Evolutionary conservation across 2,888 invertebrate species (phyloP).

Genomic region (Pterobdella sp.): DNA sequence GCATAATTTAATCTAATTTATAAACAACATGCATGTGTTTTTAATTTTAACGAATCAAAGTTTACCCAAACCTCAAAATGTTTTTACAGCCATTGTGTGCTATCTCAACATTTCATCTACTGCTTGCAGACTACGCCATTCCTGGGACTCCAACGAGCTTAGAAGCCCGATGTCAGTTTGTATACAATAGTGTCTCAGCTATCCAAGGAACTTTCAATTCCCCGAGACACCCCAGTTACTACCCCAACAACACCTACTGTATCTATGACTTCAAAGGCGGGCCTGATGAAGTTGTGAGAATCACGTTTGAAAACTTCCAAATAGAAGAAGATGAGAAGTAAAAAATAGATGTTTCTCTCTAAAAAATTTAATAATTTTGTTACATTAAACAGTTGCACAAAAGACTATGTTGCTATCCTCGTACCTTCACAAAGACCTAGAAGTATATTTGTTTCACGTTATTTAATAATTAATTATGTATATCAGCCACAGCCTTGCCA

Average conservation of each 20-base stretch:
- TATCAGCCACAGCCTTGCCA: not conserved
- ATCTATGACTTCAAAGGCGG: conserved; percentile 51
- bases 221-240: conserved; percentile 59
- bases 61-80: too few species aligned
- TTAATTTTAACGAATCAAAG: too few species aligned
- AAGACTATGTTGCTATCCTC: conserved; percentile 42
- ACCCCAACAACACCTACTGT: conserved; percentile 52
- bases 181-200: conserved; percentile 58
- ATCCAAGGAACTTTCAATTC: conserved; percentile 67
- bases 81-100: too few species aligned
- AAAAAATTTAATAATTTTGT: not conserved
- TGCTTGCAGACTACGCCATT: conserved; percentile 70
- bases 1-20: not conserved
- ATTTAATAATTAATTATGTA: not conserved
- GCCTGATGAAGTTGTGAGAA: conserved; percentile 41
- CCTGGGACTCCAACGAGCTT: conserved; percentile 87
- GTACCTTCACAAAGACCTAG: conserved; percentile 1
- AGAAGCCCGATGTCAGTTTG: conserved; percentile 67
- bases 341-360: not conserved
- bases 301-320: conserved; percentile 46
- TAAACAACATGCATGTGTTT: not conserved
- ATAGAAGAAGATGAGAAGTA: conserved; percentile 30
- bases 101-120: not conserved
- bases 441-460: not conserved
- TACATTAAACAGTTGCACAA: conserved; percentile 39